A percentile compares a stretch with the other conserved stretches of the same genome.
These are phyloP conservation scores for Euwallacea similis DNA, from an alignment of 1,140 invertebrate genomes.

Conservation along the genomic window DNA sequence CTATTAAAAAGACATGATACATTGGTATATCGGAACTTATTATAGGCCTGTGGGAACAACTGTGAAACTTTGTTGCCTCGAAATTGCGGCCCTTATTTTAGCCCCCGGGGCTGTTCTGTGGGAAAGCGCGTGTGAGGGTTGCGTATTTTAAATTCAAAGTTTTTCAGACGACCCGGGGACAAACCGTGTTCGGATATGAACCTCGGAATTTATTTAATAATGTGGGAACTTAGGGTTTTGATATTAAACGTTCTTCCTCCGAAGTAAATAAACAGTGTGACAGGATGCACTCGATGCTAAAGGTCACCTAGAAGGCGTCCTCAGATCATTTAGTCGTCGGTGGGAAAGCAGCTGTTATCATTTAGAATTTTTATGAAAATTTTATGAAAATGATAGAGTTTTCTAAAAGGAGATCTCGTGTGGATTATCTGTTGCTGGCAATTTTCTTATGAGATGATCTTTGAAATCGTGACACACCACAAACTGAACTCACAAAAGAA, in stretches of 20 bases:
- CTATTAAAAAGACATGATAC: constrained; percentile 47
- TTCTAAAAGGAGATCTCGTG: no score
- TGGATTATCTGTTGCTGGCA: no score
- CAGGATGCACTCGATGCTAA: no score
- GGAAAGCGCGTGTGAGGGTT: constrained; percentile 20
- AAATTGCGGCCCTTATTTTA: constrained; percentile 33
- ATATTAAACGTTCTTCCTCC: neutral
- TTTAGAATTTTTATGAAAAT: no score
- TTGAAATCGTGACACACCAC: no score
- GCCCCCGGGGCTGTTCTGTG: constrained; percentile 13
- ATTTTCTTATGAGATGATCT: no score
- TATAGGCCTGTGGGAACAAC: constrained; percentile 51
- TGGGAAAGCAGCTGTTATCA: no score
- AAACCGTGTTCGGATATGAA: constrained; percentile 17
- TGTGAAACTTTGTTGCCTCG: constrained; percentile 39
- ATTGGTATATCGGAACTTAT: constrained; percentile 54
- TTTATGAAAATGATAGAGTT: no score
- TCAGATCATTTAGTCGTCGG: no score
- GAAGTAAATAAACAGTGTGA: neutral
- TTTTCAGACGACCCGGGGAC: constrained; percentile 8
- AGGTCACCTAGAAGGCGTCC: no score
- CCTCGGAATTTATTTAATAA: constrained; percentile 19
- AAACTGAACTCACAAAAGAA: no score
- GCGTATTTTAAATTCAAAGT: constrained; percentile 37
- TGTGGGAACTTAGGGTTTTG: constrained; percentile 11